phyloP scores from a whole-genome alignment of 2,797 vertebrate genomes.

The Enteromius fasciolatus region DNA sequence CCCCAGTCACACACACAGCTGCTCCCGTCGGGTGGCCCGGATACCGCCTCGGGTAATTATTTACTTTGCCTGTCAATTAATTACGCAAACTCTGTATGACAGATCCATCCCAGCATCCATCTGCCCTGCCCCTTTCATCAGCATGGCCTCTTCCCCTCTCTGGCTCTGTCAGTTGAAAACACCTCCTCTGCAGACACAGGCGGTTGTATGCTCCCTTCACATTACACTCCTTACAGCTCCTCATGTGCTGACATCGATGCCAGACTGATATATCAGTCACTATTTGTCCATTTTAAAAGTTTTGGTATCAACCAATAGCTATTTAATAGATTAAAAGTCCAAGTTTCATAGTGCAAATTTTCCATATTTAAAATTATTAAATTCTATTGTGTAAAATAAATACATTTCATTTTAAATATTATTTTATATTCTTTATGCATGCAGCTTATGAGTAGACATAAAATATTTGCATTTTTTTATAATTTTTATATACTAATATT shows the following conservation, averaged over 20 bases:
- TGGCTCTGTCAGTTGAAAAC: neutral
- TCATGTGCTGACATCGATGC: neutral
- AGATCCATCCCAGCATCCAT: conserved; percentile 65
- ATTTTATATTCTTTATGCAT: neutral
- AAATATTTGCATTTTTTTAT: too few species aligned
- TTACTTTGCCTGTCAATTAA: conserved; percentile 72
- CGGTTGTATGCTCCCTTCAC: neutral
- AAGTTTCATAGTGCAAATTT: neutral
- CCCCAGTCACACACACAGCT: conserved; percentile 75
- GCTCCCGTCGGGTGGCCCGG: conserved; percentile 72
- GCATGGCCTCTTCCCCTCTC: conserved; percentile 32
- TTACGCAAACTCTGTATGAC: conserved; percentile 72
- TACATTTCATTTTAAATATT: neutral
- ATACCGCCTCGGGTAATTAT: conserved; percentile 61
- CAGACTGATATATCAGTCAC: neutral
- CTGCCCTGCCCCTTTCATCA: conserved; percentile 47
- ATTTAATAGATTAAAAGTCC: neutral
- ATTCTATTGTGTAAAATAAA: neutral
- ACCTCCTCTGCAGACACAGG: neutral
- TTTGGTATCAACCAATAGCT: neutral
- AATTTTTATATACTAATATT: too few species aligned
- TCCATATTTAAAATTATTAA: neutral
- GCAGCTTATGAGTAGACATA: neutral
- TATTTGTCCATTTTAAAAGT: neutral
- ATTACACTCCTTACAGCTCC: neutral